Percentiles rank a stretch among this genome's conserved stretches.
phyloP scores from a whole-genome alignment of 2,888 invertebrate species.

The Conops quadrifasciatus region DNA sequence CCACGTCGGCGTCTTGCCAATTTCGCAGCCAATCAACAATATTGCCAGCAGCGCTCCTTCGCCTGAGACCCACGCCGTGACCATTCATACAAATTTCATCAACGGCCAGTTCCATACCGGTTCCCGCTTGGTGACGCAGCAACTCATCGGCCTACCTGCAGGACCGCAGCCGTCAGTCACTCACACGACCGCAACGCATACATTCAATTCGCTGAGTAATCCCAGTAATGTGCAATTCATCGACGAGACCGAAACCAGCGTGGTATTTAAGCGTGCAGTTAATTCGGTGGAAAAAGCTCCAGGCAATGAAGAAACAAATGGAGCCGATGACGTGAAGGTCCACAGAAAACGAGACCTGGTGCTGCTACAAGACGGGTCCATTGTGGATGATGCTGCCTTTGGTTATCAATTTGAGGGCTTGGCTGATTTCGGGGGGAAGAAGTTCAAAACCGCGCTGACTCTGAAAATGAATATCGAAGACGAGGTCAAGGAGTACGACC shows the following conservation, averaged over 20 bases:
- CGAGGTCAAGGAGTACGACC: slow-evolving; percentile 71
- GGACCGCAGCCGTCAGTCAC: slow-evolving; percentile 21
- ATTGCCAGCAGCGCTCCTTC: neutral
- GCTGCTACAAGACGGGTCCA: slow-evolving; percentile 73
- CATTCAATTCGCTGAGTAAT: slow-evolving; percentile 60
- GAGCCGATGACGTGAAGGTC: slow-evolving; percentile 41
- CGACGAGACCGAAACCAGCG: slow-evolving; percentile 66
- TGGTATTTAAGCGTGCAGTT: slow-evolving; percentile 55
- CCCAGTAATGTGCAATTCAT: slow-evolving; percentile 73
- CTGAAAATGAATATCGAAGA: slow-evolving; percentile 60
- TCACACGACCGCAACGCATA: slow-evolving; percentile 35
- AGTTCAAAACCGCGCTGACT: slow-evolving; percentile 72
- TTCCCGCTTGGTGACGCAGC: slow-evolving; percentile 69
- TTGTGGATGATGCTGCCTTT: slow-evolving; percentile 69
- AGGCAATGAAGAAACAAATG: neutral
- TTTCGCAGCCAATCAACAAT: no score
- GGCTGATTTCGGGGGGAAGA: slow-evolving; percentile 75
- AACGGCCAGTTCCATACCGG: slow-evolving; percentile 73
- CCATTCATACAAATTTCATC: slow-evolving; percentile 67
- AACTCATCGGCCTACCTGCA: slow-evolving; percentile 61
- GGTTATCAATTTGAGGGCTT: slow-evolving; percentile 68
- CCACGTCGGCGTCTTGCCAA: no score
- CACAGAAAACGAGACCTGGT: slow-evolving; percentile 74
- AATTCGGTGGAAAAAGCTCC: neutral
- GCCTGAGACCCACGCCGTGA: slow-evolving; percentile 48